phyloP scores from a whole-genome alignment of 1,140 invertebrate genomes.

The Drosophila nigromelanica region DNA sequence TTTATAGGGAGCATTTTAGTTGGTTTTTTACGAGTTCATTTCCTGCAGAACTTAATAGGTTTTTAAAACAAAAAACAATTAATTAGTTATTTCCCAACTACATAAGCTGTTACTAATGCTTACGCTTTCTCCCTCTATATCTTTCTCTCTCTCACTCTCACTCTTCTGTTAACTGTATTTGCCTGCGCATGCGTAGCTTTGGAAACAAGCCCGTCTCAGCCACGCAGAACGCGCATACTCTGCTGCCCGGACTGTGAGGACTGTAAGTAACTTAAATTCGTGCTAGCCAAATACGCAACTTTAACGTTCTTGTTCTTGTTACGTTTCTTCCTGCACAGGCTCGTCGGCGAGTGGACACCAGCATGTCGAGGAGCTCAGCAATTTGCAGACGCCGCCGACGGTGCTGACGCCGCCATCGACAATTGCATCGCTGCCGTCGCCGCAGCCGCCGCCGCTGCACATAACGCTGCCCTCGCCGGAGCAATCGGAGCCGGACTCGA shows the following conservation, averaged over 20 bases:
- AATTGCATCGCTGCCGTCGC: constrained; percentile 59
- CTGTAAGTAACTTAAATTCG: constrained; percentile 51
- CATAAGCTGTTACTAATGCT: constrained; percentile 12
- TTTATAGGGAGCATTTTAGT: neutral
- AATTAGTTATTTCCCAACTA: neutral
- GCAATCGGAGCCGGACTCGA: constrained; percentile 80
- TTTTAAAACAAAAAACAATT: neutral
- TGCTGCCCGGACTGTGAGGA: constrained; percentile 80
- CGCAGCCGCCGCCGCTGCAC: constrained; percentile 51
- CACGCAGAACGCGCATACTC: constrained; percentile 62
- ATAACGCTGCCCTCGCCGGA: constrained; percentile 76
- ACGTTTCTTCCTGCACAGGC: constrained; percentile 24
- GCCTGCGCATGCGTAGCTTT: constrained; percentile 35
- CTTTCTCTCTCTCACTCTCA: neutral
- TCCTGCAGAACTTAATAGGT: neutral
- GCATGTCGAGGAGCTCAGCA: constrained; percentile 44
- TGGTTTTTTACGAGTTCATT: neutral
- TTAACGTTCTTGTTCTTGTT: neutral
- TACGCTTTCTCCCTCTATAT: neutral
- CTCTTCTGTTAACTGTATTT: constrained; percentile 1
- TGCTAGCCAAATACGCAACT: neutral
- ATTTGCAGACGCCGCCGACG: constrained; percentile 51
- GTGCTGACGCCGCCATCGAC: constrained; percentile 62
- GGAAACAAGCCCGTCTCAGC: constrained; percentile 31
- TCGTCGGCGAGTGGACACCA: constrained; percentile 47